These are phyloP conservation scores for Pogonocherus hispidulus DNA, from an alignment of 2,888 invertebrate species.

Conservation along the genomic window DNA sequence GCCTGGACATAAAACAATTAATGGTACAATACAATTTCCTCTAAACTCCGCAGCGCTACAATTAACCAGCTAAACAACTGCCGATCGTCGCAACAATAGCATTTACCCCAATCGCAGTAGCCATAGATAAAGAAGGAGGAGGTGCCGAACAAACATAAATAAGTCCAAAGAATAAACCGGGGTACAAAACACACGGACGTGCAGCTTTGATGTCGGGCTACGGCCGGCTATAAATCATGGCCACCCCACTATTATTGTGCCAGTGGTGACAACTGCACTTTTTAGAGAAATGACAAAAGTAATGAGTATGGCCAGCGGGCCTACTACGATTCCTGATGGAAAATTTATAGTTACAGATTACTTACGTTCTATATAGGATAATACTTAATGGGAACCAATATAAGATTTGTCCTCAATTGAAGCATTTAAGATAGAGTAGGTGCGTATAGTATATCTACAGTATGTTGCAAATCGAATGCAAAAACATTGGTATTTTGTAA, in stretches of 20 bases:
- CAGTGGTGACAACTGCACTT: conserved; percentile 34
- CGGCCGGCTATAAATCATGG: conserved; percentile 30
- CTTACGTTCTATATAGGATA: no score
- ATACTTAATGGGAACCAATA: no score
- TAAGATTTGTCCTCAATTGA: no score
- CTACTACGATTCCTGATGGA: no score
- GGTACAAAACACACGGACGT: conserved; percentile 30
- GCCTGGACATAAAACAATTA: conserved; percentile 34
- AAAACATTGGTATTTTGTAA: no score
- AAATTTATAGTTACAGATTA: no score
- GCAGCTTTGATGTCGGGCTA: conserved; percentile 16
- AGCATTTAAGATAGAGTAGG: no score
- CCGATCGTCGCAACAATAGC: conserved; percentile 6
- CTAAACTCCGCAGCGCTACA: conserved; percentile 15
- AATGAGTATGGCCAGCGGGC: neutral
- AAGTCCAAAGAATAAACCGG: conserved; percentile 33
- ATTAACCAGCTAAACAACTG: conserved; percentile 16
- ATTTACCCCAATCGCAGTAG: conserved; percentile 16
- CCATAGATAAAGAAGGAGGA: conserved; percentile 34
- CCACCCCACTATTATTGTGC: conserved; percentile 14
- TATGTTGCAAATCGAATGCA: no score
- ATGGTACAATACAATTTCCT: conserved; percentile 51
- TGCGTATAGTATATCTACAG: no score
- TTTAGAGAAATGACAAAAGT: conserved; percentile 20
- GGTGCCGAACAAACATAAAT: conserved; percentile 35